A percentile compares a stretch with the other conserved stretches of the same genome.
Evolutionary conservation across 2,888 invertebrate species (phyloP).

Genomic region (Aleiodes testaceus): DNA sequence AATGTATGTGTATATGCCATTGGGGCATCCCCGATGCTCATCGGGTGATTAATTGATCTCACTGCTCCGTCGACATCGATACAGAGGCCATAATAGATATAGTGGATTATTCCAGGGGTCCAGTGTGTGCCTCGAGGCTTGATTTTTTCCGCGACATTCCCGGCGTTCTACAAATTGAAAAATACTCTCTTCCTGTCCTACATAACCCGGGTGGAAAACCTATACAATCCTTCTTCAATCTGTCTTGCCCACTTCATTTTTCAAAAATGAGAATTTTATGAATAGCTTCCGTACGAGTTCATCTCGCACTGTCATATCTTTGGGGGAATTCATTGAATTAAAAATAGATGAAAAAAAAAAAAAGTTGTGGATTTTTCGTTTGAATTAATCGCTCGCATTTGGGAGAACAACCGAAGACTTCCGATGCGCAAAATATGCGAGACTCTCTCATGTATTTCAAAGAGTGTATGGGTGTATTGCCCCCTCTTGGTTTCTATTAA

Average conservation of each 20-base stretch:
- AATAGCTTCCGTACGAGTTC: constrained; percentile 28
- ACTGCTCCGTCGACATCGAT: constrained; percentile 57
- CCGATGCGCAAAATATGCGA: constrained; percentile 14
- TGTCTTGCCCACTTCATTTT: constrained; percentile 24
- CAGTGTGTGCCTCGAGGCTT: constrained; percentile 48
- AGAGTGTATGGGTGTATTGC: not conserved
- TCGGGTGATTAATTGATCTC: constrained; percentile 68
- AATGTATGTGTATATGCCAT: constrained; percentile 49
- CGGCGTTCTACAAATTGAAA: constrained; percentile 50
- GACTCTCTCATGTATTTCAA: constrained; percentile 35
- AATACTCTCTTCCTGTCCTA: constrained; percentile 48
- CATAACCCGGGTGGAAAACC: constrained; percentile 15
- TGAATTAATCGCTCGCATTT: not conserved
- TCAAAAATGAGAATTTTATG: constrained; percentile 16
- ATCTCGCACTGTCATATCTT: constrained; percentile 18
- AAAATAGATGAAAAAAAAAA: not conserved
- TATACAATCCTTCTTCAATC: constrained; percentile 32
- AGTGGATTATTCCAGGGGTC: constrained; percentile 42
- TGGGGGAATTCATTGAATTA: not conserved
- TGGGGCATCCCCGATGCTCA: constrained; percentile 62
- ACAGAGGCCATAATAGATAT: constrained; percentile 43
- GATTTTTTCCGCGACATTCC: constrained; percentile 56
- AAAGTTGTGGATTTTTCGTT: not conserved
- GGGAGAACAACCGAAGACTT: not conserved
- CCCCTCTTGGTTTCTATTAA: constrained; percentile 49